These are phyloP conservation scores for Mesoclemmys tuberculata DNA, from an alignment of 2,113 vertebrate species.

Conservation along the genomic window DNA sequence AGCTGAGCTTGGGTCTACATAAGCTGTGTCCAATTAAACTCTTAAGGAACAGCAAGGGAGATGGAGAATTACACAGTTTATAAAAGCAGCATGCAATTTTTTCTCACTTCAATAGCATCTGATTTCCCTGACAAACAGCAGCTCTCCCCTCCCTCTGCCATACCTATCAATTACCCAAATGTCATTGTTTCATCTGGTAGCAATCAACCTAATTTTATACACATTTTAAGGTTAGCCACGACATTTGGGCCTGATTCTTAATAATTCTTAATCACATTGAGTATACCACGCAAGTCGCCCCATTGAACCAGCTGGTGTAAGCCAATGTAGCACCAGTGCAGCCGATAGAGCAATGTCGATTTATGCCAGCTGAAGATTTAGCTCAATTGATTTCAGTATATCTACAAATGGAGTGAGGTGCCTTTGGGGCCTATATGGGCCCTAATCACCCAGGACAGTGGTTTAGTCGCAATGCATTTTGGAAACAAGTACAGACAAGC, in stretches of 20 bases:
- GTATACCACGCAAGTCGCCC: accelerated
- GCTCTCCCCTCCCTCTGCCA: neutral
- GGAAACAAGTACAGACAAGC: neutral
- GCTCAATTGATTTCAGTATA: neutral
- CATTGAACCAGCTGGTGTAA: neutral
- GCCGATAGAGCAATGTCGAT: neutral
- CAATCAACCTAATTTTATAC: neutral
- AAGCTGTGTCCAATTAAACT: slow-evolving; percentile 62
- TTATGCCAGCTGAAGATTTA: neutral
- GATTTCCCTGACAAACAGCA: slow-evolving; percentile 30
- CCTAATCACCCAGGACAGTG: neutral
- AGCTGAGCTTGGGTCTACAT: slow-evolving; percentile 20
- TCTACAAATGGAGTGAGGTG: neutral
- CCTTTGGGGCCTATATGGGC: neutral
- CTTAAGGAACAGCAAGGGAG: slow-evolving; percentile 55
- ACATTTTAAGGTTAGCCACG: neutral
- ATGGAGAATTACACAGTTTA: slow-evolving; percentile 55
- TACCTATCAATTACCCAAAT: neutral
- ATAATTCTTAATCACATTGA: neutral
- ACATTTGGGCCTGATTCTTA: neutral
- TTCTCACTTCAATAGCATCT: slow-evolving; percentile 30
- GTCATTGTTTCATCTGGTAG: neutral
- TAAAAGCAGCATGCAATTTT: slow-evolving; percentile 2
- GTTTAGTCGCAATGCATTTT: accelerated
- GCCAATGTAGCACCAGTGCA: neutral